These are phyloP conservation scores for Bujurquina vittata DNA, from an alignment of 2,113 vertebrate species.

Conservation along the genomic window DNA sequence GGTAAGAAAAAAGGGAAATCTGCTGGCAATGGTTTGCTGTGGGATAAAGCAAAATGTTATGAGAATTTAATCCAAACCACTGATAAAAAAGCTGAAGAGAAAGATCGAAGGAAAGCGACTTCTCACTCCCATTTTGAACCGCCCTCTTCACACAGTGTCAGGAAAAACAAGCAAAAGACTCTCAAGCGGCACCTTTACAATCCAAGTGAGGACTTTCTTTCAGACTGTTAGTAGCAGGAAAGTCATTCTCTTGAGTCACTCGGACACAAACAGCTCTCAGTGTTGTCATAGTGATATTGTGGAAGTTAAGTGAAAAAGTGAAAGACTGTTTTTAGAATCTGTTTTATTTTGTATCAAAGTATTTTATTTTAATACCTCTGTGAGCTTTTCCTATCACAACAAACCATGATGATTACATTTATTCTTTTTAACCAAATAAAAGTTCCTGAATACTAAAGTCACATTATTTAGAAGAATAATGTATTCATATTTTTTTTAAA, in stretches of 20 bases:
- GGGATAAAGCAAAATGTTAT: background rate
- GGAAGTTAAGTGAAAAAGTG: too few relatives aligned
- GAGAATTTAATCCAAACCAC: accelerated
- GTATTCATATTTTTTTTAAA: too few relatives aligned
- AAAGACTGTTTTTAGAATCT: too few relatives aligned
- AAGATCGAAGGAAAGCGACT: background rate
- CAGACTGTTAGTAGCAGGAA: background rate
- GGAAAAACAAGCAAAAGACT: background rate
- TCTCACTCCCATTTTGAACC: background rate
- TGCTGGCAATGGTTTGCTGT: background rate
- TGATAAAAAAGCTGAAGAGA: background rate
- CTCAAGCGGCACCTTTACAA: conserved; percentile 26
- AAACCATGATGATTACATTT: background rate
- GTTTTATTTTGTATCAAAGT: conserved; percentile 29
- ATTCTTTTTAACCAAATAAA: background rate
- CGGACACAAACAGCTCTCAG: background rate
- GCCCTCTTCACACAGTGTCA: background rate
- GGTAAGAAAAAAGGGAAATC: conserved; percentile 5
- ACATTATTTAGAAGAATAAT: background rate
- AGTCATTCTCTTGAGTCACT: background rate
- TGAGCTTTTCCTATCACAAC: background rate
- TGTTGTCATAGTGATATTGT: background rate
- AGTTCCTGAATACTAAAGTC: background rate
- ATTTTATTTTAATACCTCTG: background rate
- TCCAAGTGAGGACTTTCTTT: background rate